Conservation (phyloP, 64 coral and sea anemone species). For the Platygyra sinensis region DNA sequence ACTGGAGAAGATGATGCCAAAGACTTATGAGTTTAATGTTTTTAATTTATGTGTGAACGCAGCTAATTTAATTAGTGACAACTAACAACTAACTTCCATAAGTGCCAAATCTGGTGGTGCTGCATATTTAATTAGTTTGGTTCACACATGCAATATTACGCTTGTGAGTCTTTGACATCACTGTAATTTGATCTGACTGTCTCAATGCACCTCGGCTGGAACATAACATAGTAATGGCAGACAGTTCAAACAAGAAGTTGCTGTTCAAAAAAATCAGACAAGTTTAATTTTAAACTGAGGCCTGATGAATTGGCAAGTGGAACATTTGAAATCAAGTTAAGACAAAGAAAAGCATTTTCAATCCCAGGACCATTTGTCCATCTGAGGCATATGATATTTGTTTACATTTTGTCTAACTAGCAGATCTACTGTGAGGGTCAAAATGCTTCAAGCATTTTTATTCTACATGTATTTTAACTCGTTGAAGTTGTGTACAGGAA, state of each 20-base stretch:
- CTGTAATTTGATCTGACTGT: no score
- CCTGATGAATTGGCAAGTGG: not conserved
- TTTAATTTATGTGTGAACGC: no score
- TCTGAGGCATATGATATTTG: not conserved
- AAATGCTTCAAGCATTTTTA: not conserved
- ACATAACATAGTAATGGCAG: not conserved
- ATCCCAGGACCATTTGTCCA: not conserved
- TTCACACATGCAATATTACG: no score
- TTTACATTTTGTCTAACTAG: constrained; percentile 3
- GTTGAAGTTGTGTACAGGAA: not conserved
- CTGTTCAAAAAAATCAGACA: not conserved
- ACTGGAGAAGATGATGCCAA: no score
- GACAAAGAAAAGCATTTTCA: not conserved
- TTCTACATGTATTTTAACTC: not conserved
- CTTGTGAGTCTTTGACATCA: no score
- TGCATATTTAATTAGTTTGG: no score
- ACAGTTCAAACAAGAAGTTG: not conserved
- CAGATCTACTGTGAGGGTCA: not conserved
- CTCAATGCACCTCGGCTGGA: no score
- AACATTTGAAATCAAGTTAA: not conserved
- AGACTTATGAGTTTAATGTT: no score
- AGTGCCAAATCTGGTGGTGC: no score
- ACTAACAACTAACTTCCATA: no score
- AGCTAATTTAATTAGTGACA: no score
- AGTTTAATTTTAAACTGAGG: not conserved